These are phyloP conservation scores for Pycnonotus jocosus DNA, from an alignment of 2,113 vertebrate species.

Conservation along the genomic window DNA sequence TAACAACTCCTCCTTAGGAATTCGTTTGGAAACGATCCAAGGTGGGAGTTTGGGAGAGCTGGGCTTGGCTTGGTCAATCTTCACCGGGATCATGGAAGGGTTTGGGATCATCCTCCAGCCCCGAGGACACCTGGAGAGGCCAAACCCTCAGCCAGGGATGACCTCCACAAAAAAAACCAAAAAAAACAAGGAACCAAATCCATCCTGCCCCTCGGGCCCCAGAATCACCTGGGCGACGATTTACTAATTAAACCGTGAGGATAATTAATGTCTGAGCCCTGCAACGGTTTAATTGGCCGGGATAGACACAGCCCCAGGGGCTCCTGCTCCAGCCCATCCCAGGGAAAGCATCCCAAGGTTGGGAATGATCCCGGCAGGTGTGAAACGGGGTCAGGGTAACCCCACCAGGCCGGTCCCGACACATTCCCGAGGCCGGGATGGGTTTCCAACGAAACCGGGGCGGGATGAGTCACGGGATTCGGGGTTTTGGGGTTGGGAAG, in stretches of 20 bases:
- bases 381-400: neutral
- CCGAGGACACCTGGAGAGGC: neutral
- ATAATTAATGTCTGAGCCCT: slow-evolving; percentile 24
- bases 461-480: neutral
- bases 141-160: neutral
- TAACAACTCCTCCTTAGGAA: neutral
- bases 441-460: neutral
- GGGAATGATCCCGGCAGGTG: neutral
- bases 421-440: neutral
- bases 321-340: neutral
- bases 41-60: neutral
- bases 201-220: neutral
- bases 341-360: neutral
- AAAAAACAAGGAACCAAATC: neutral
- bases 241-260: neutral
- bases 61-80: neutral
- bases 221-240: neutral
- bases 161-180: neutral
- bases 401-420: neutral
- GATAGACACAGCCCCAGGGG: neutral
- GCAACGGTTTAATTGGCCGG: slow-evolving; percentile 5
- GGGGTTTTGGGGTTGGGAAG: neutral
- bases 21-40: neutral
- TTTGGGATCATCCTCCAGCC: neutral
- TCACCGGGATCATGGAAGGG: neutral